Evolutionary conservation across 30 jellyfish, hydroid and myxozoan genomes (phyloP), one percentile per base, ranked within the genome.

Genomic region (Pseudorhiza aurosa): DNA sequence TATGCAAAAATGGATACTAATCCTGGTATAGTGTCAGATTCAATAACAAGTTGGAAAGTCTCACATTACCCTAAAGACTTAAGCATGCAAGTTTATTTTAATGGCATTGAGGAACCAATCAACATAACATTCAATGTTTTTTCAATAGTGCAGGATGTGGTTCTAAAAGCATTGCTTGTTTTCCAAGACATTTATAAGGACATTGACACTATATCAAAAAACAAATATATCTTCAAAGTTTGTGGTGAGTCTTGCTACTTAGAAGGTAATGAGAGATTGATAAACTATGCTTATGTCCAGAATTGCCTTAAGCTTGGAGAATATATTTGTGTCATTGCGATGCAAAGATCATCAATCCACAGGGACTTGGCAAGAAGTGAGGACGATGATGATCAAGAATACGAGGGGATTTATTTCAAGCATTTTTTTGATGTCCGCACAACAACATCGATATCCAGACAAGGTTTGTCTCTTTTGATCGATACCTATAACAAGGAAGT

Each of bases 401-500:
- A 76, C 24, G 39, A 27, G 18, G 96, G 98, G 40, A 84, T 58
- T 40, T 82, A 92, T 79, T 92, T 92, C 75, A 72, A 78, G 59
- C 91, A 92, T 14, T 92, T 68, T 51, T 92, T 92, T 49, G 88
- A 87, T 11, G 42, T 63, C 47, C 55, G 67, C 22, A 5, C 86
- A 26, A 29, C 87, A 31, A 71, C 95, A n/a, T 65, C 96, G 24
- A 82, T 92, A 0, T 85, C 98, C 28, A 80, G 95, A 58, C 96
- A 81, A 27, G 98, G 98, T 1, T 43, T 92, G 86, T 74, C 90
- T 19, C 88, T 92, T 14, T 56, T 92, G 24, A 77, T 92, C 14
- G 98, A 92, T 10, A 77, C 96, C n/a, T 92, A 92, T 32, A 85
- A 92, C 58, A 32, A 44, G n/a, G 98, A 92, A 79, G 95, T 76